Evolutionary conservation across 2,113 vertebrate species (phyloP), one percentile per base, ranked within the genome.

Genomic region (Albula glossodonta): DNA sequence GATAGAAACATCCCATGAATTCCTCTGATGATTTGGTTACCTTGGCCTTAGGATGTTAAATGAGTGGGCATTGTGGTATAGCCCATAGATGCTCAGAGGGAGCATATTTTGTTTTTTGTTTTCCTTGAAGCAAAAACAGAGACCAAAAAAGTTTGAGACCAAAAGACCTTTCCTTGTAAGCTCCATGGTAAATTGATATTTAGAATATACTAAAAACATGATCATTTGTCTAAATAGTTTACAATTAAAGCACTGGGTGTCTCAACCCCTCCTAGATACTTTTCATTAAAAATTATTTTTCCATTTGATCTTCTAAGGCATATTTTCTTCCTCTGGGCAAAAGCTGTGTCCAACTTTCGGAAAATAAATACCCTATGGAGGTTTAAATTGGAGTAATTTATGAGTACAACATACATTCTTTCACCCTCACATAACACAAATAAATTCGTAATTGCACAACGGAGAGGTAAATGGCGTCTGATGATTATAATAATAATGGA

Each of bases 401-500:
- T 17, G n/a, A 50, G 57, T 53, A 31, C 74, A 51, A 66, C 78
- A 82, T 22, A 78, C 52, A 74, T 85, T 85, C 80, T 83, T 81
- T 83, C 22, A 60, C 81, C 50, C n/a, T 80, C 51, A 66, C 82
- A 60, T 84, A 66, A 86, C 81, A 82, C 31, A 57, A 88, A 84
- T 70, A 48, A 50, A 86, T 80, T 51, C n/a, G 81, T 41, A 80
- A 81, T 84, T 49, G 51, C 51, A 63, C 78, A 87, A 50, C 25
- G 60, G 82, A 86, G 70, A 50, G 51, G 85, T 84, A 88, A 84
- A 81, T 86, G 79, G 51, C 51, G 57, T 80, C 51, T 60, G 56
- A 82, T 87, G 63, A 56, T 86, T 86, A 87, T 63, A 77, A 70
- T 51, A 80, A 86, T 52, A 86, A 9, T 50, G 57, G 25, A 70